These are phyloP conservation scores for Crepidodera aurea DNA, from an alignment of 2,888 invertebrate genomes.

Conservation along the genomic window DNA sequence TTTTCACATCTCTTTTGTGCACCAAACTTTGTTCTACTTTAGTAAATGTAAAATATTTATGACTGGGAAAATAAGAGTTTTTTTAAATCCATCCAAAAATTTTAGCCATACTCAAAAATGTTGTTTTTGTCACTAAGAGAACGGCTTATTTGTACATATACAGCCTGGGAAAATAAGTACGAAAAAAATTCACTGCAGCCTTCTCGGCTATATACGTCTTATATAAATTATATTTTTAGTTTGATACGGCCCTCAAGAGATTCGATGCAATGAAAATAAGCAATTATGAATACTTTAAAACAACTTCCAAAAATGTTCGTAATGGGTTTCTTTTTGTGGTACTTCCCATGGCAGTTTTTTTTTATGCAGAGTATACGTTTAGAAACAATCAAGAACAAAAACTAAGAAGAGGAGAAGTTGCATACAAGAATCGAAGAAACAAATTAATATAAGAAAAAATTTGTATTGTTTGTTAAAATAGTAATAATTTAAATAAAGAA, in stretches of 20 bases:
- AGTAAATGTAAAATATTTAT: no score
- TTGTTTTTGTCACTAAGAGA: no score
- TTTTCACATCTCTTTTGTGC: no score
- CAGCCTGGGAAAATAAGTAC: no score
- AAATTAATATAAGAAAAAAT: constrained; percentile 68
- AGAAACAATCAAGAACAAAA: constrained; percentile 66
- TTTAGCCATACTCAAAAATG: no score
- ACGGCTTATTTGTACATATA: no score
- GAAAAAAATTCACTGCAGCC: no score
- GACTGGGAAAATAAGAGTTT: no score
- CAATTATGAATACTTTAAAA: constrained; percentile 72
- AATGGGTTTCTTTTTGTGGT: constrained; percentile 61
- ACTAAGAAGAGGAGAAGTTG: constrained; percentile 75
- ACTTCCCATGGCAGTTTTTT: constrained; percentile 66
- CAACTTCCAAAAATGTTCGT: constrained; percentile 63
- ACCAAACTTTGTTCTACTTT: no score
- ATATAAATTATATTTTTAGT: no score
- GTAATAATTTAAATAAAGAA: not conserved
- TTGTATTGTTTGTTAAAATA: not conserved
- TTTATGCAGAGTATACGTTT: constrained; percentile 64
- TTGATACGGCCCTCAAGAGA: constrained; percentile 79
- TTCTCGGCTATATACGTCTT: no score
- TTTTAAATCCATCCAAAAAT: no score
- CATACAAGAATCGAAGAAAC: constrained; percentile 76
- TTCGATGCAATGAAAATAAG: constrained; percentile 75